Percentiles rank a stretch among this genome's conserved stretches.
phyloP scores from a whole-genome alignment of 2,113 vertebrate species.

The Mugil cephalus region DNA sequence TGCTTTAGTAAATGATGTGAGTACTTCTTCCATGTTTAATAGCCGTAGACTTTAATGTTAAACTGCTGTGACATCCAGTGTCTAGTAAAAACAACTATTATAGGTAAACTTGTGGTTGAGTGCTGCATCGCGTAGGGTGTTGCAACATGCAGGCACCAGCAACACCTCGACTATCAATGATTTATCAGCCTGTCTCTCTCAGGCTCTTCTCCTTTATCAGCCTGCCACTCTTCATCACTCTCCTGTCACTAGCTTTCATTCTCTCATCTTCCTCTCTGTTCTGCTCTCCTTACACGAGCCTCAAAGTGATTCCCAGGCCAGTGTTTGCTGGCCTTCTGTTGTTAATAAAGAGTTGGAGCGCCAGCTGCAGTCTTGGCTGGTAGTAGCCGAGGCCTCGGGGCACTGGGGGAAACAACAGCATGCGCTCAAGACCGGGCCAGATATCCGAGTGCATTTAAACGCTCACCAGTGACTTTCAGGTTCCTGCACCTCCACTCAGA shows the following conservation, averaged over 20 bases:
- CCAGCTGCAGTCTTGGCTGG: constrained; percentile 63
- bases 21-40: too few species aligned
- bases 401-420: constrained; percentile 46
- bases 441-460: constrained; percentile 61
- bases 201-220: constrained; percentile 29
- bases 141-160: constrained; percentile 16
- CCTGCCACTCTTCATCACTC: constrained; percentile 44
- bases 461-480: constrained; percentile 52
- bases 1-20: too few species aligned
- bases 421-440: constrained; percentile 48
- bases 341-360: constrained; percentile 81
- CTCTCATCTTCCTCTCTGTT: constrained; percentile 29
- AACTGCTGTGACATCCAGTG: neutral
- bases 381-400: constrained; percentile 60
- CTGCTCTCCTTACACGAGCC: constrained; percentile 29
- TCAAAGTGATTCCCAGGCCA: constrained; percentile 68
- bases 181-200: constrained; percentile 44
- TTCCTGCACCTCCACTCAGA: constrained; percentile 39
- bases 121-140: neutral
- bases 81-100: neutral
- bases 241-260: constrained; percentile 24
- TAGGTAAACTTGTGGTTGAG: constrained; percentile 13
- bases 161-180: constrained; percentile 29
- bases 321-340: constrained; percentile 76
- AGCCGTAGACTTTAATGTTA: too few species aligned